Evolutionary conservation across 2,888 invertebrate genomes (phyloP).

Genomic region (Rutpela maculata): DNA sequence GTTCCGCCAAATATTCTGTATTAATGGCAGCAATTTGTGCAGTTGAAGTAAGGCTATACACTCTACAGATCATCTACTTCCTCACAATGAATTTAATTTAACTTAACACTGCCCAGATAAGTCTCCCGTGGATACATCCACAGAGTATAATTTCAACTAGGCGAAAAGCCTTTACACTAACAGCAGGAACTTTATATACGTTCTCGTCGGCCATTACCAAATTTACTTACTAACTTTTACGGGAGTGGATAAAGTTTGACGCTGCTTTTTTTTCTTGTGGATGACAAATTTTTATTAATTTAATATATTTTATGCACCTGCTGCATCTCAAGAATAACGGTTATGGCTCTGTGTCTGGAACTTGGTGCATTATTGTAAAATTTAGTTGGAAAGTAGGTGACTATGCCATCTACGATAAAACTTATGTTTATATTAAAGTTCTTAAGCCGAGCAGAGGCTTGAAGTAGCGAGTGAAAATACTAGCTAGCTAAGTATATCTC

Average conservation of each 20-base stretch:
- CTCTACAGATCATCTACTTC: slow-evolving; percentile 13
- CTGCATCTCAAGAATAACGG: slow-evolving; percentile 27
- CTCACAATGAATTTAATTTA: slow-evolving; percentile 36
- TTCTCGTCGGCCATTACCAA: slow-evolving; percentile 29
- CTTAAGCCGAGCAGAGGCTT: not conserved
- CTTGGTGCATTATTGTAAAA: slow-evolving; percentile 22
- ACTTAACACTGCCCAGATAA: slow-evolving; percentile 34
- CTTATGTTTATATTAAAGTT: slow-evolving; percentile 20
- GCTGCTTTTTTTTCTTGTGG: slow-evolving; percentile 15
- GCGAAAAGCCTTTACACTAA: slow-evolving; percentile 28
- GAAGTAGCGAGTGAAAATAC: not conserved
- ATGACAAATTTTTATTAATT: slow-evolving; percentile 41
- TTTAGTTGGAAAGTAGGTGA: slow-evolving; percentile 20
- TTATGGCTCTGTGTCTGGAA: slow-evolving; percentile 19
- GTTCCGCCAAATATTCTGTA: not conserved
- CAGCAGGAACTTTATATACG: slow-evolving; percentile 28
- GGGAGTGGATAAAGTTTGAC: slow-evolving; percentile 21
- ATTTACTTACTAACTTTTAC: slow-evolving; percentile 32
- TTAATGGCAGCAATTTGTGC: slow-evolving; percentile 24
- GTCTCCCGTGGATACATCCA: slow-evolving; percentile 30
- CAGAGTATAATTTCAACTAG: slow-evolving; percentile 28
- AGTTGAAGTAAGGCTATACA: slow-evolving; percentile 6
- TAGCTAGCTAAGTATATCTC: not conserved
- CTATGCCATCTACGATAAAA: slow-evolving; percentile 4
- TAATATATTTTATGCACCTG: slow-evolving; percentile 35